These are phyloP conservation scores for Nasonia giraulti DNA, from an alignment of 1,140 invertebrate species.

Conservation along the genomic window DNA sequence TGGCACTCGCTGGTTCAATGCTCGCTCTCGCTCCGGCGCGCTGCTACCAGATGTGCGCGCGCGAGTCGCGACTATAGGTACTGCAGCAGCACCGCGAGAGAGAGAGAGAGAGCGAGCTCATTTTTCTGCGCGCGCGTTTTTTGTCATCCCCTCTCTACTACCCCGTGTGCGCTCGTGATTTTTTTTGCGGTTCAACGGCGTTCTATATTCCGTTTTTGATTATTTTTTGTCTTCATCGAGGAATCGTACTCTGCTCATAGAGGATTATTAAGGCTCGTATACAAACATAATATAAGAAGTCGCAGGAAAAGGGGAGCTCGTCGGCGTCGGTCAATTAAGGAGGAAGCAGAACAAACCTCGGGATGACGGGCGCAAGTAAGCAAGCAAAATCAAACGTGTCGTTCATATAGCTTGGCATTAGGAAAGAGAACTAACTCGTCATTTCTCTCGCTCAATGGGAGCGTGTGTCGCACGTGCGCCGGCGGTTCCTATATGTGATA, in stretches of 20 bases:
- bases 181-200: no score
- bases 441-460: not conserved
- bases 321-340: not conserved
- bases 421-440: not conserved
- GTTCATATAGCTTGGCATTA: not conserved
- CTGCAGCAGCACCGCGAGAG: not conserved
- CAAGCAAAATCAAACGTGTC: slow-evolving; percentile 2
- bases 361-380: not conserved
- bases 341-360: slow-evolving; percentile 3
- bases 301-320: not conserved
- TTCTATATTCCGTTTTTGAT: no score
- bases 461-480: not conserved
- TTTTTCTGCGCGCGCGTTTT: not conserved
- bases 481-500: not conserved
- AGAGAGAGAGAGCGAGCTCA: not conserved
- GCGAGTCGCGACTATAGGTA: slow-evolving; percentile 36
- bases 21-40: slow-evolving; percentile 65
- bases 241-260: no score
- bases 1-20: slow-evolving; percentile 74
- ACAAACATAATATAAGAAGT: no score
- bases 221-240: no score
- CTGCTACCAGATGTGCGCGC: slow-evolving; percentile 68
- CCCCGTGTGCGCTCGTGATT: no score
- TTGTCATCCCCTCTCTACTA: no score
- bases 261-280: no score